Evolutionary conservation across 2,113 vertebrate species (phyloP).

Genomic region (Platanista minor): DNA sequence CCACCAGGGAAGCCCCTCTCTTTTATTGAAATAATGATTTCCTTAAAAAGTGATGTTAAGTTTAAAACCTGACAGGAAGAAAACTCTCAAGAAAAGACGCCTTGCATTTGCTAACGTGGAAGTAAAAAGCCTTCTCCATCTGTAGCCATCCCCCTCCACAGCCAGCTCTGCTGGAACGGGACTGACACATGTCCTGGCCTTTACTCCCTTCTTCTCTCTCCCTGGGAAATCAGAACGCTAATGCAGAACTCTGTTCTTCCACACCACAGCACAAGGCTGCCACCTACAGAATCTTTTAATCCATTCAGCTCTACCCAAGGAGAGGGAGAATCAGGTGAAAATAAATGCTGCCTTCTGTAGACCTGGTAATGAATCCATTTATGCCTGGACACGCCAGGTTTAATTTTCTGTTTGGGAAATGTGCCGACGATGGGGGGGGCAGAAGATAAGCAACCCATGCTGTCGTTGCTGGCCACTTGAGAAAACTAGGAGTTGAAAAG

Average conservation of each 20-base stretch:
- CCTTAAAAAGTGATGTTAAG: not conserved
- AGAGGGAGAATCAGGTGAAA: not conserved
- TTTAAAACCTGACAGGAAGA: not conserved
- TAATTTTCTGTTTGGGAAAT: not conserved
- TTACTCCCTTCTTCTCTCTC: not conserved
- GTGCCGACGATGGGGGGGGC: not conserved
- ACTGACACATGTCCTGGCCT: not conserved
- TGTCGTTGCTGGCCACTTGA: not conserved
- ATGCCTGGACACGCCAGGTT: not conserved
- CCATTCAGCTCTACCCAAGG: not conserved
- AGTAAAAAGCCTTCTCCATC: not conserved
- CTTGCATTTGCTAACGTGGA: not conserved
- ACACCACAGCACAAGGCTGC: slow-evolving; percentile 40
- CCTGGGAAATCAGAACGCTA: not conserved
- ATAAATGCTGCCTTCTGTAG: not conserved
- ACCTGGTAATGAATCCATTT: not conserved
- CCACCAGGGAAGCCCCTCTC: too few species aligned
- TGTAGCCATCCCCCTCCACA: not conserved
- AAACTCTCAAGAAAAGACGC: not conserved
- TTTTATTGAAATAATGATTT: not conserved
- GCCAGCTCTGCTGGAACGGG: not conserved
- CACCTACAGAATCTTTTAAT: not conserved
- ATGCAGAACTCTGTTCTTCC: not conserved
- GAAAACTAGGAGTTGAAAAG: not conserved
- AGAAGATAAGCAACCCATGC: not conserved